These are phyloP conservation scores for Pyxicephalus adspersus DNA, from an alignment of 2,113 vertebrate species.

Conservation along the genomic window DNA sequence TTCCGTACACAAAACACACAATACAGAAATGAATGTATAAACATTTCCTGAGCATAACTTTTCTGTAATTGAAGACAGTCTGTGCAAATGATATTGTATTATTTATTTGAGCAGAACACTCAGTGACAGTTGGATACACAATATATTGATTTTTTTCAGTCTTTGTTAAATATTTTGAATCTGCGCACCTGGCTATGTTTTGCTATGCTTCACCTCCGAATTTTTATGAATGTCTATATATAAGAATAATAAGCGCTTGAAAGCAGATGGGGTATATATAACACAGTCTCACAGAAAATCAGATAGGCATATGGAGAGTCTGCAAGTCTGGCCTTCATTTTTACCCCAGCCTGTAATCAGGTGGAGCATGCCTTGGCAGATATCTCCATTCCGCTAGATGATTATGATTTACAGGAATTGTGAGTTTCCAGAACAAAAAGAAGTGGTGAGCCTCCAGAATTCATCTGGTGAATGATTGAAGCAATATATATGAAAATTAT, in stretches of 20 bases:
- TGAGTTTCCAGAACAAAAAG: neutral
- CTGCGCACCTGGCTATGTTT: constrained; percentile 37
- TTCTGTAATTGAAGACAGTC: constrained; percentile 10
- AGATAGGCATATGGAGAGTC: constrained; percentile 2
- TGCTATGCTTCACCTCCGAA: constrained; percentile 40
- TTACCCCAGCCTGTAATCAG: constrained; percentile 25
- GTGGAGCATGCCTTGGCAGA: constrained; percentile 38
- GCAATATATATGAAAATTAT: too few species aligned
- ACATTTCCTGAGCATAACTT: neutral
- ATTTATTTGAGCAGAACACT: constrained; percentile 35
- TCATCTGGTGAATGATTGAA: too few species aligned
- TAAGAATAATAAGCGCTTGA: constrained; percentile 42
- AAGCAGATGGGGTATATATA: constrained; percentile 46
- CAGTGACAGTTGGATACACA: constrained; percentile 33
- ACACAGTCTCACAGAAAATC: constrained; percentile 17
- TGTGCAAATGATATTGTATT: constrained; percentile 13
- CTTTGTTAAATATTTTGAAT: constrained; percentile 31
- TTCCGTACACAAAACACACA: neutral
- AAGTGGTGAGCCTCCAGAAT: too few species aligned
- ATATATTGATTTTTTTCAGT: constrained; percentile 2
- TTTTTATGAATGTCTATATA: constrained; percentile 53
- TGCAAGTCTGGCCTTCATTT: constrained; percentile 15
- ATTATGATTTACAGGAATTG: neutral
- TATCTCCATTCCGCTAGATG: neutral
- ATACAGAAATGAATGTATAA: constrained; percentile 3